A percentile compares a stretch with the other conserved stretches of the same genome.
phyloP scores from a whole-genome alignment of 2,888 invertebrate genomes.

The Papilio demoleus region DNA sequence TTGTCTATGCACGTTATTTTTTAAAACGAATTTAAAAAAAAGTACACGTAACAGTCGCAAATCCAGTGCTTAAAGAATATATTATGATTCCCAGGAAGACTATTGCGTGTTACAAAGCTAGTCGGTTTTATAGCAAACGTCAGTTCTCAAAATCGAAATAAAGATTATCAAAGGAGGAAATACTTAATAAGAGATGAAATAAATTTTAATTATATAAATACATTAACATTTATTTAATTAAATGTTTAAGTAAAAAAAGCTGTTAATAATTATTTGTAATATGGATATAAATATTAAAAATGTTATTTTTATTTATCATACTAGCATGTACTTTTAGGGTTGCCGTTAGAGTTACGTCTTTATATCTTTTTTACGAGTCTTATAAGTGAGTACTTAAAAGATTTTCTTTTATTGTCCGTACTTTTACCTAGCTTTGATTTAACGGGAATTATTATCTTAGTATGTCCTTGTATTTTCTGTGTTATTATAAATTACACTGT shows the following conservation, averaged over 20 bases:
- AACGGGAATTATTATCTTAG: constrained; percentile 10
- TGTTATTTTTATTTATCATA: background rate
- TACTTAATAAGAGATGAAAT: no score
- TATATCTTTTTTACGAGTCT: constrained; percentile 21
- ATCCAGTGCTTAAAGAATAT: no score
- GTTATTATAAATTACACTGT: background rate
- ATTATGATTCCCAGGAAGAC: no score
- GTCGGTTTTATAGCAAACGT: no score
- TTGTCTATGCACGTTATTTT: no score
- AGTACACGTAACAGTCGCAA: no score
- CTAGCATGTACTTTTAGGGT: background rate
- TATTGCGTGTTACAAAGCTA: no score
- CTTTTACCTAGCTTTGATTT: constrained; percentile 19
- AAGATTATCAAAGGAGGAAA: no score
- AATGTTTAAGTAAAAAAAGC: background rate
- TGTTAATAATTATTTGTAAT: background rate
- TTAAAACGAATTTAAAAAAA: no score
- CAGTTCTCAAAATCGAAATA: no score
- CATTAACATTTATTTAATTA: no score
- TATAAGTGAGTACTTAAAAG: constrained; percentile 25
- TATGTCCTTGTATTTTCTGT: background rate
- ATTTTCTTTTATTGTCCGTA: constrained; percentile 22
- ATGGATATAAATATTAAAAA: background rate
- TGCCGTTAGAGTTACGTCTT: constrained; percentile 4
- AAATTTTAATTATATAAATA: no score